Conservation (phyloP, 2,113 vertebrate genomes). For the Mustela lutreola region DNA sequence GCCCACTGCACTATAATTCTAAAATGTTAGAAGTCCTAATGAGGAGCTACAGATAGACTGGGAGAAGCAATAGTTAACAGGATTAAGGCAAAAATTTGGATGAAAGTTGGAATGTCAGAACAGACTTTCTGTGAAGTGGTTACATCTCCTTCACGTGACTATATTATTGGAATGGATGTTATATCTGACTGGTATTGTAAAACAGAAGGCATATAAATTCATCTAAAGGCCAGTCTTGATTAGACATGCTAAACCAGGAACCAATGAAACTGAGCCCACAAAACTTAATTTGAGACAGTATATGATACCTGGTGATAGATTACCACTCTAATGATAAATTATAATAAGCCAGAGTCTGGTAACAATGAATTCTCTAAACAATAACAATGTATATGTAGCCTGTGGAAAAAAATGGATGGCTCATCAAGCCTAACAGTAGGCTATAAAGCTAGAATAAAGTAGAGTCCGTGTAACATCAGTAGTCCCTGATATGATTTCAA, state of each 20-base stretch:
- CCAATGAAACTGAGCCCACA: background rate
- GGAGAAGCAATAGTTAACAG: background rate
- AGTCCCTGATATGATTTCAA: background rate
- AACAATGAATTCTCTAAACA: background rate
- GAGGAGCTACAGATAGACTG: background rate
- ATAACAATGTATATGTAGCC: background rate
- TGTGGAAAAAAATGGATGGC: background rate
- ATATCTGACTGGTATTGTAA: background rate
- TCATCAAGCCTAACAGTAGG: background rate
- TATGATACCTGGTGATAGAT: background rate
- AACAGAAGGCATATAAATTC: background rate
- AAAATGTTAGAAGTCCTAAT: background rate
- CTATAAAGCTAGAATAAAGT: background rate
- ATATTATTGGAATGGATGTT: background rate
- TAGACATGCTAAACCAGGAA: constrained; percentile 24
- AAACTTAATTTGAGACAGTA: background rate
- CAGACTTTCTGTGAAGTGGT: background rate
- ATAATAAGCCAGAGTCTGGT: background rate
- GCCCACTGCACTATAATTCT: background rate
- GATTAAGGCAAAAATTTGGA: background rate
- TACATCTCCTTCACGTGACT: background rate
- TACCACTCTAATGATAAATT: background rate
- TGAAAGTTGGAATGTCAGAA: background rate
- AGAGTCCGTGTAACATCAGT: background rate
- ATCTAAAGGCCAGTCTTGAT: background rate